These are phyloP conservation scores for Styela clava DNA, from an alignment of 23 tunicate genomes.

Conservation along the genomic window DNA sequence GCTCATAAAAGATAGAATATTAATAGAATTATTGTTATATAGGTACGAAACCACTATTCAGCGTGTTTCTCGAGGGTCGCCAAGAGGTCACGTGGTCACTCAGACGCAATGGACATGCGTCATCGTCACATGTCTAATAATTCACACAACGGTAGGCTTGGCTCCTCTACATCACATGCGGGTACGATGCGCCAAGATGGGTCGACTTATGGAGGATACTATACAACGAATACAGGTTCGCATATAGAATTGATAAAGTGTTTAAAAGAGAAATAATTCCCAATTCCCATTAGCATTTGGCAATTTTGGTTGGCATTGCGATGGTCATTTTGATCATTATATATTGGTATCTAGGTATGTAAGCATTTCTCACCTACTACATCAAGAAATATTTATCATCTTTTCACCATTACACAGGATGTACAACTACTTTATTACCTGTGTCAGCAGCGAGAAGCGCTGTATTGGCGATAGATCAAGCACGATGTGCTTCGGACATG, in stretches of 20 bases:
- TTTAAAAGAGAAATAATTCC: too few relatives aligned
- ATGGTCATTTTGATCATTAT: too few relatives aligned
- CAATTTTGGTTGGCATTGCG: too few relatives aligned
- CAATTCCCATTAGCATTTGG: too few relatives aligned
- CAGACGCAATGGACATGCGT: not conserved
- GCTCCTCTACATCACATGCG: slow-evolving; percentile 4
- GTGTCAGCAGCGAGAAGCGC: slow-evolving; percentile 25
- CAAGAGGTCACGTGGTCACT: slow-evolving; percentile 10
- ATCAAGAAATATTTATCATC: too few relatives aligned
- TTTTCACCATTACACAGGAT: too few relatives aligned
- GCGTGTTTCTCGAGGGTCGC: slow-evolving; percentile 29
- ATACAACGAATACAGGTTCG: slow-evolving; percentile 8
- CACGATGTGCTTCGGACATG: slow-evolving; percentile 24
- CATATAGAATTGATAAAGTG: too few relatives aligned
- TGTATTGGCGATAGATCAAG: slow-evolving; percentile 25
- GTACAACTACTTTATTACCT: slow-evolving; percentile 37
- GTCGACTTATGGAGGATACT: slow-evolving; percentile 17
- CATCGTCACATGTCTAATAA: slow-evolving; percentile 24
- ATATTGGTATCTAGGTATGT: too few relatives aligned
- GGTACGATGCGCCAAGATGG: slow-evolving; percentile 18
- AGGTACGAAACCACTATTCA: slow-evolving; percentile 45
- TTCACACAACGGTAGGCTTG: not conserved
- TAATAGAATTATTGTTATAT: not conserved
- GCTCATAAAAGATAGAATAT: too few relatives aligned
- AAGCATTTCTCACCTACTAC: too few relatives aligned